Conservation (phyloP, 2,888 invertebrate species). For the Philopedon plagiatum region DNA sequence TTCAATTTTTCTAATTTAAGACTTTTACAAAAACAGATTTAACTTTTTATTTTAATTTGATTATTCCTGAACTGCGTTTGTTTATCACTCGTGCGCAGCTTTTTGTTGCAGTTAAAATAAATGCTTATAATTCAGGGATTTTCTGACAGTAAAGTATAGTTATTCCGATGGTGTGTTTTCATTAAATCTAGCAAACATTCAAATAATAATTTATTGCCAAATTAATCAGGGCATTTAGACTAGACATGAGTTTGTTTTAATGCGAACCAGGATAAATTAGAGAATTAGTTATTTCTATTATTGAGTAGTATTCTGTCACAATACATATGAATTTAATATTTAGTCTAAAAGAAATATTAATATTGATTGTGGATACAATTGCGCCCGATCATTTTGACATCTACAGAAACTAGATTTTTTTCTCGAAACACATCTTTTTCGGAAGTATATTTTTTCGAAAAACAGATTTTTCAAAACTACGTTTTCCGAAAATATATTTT, state of each 20-base stretch:
- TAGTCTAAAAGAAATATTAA: neutral
- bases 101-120: neutral
- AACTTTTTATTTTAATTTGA: too few species aligned
- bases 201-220: slow-evolving; percentile 2
- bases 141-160: neutral
- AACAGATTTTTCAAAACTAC: too few species aligned
- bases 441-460: too few species aligned
- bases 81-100: too few species aligned
- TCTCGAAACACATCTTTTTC: too few species aligned
- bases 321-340: neutral
- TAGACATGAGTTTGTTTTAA: slow-evolving; percentile 9
- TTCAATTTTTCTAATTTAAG: too few species aligned
- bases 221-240: slow-evolving; percentile 6
- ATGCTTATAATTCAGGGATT: neutral
- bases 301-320: neutral
- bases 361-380: neutral
- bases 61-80: too few species aligned
- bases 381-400: neutral
- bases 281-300: neutral
- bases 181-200: slow-evolving; percentile 1
- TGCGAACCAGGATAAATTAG: slow-evolving; percentile 8
- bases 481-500: too few species aligned
- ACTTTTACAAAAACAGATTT: too few species aligned
- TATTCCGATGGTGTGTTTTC: neutral
- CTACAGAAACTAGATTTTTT: neutral